Conservation (phyloP, 2,113 vertebrate species). For the Chaetops frenatus region DNA sequence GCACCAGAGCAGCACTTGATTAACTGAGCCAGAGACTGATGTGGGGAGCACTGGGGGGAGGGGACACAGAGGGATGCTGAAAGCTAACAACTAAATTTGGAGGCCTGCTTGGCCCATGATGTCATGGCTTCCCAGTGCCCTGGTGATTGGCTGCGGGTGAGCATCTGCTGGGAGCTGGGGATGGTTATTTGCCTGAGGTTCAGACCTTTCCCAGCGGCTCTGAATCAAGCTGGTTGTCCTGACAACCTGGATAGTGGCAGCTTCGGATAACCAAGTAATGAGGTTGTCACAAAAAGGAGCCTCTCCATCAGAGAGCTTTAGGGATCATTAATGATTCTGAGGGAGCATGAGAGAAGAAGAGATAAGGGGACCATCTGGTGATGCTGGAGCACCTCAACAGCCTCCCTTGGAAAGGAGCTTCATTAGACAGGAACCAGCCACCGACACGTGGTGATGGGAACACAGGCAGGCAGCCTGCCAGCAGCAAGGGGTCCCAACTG, state of each 20-base stretch:
- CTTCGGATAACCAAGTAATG: constrained; percentile 74
- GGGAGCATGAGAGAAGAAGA: constrained; percentile 7
- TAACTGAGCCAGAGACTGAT: not conserved
- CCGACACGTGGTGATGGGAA: constrained; percentile 1
- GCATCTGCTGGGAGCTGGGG: constrained; percentile 86
- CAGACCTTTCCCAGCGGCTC: constrained; percentile 79
- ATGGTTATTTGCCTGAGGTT: constrained; percentile 84
- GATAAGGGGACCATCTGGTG: not conserved
- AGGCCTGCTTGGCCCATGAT: constrained; percentile 87
- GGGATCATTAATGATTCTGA: constrained; percentile 27
- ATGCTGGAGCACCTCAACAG: not conserved
- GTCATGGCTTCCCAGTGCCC: constrained; percentile 81
- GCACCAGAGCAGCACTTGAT: not conserved
- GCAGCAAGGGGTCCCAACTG: not conserved
- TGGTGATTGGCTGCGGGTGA: constrained; percentile 79
- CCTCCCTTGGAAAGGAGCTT: constrained; percentile 2
- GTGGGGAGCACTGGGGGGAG: not conserved
- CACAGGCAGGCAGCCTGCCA: constrained; percentile 5
- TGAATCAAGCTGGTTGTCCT: constrained; percentile 88
- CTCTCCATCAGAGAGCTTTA: constrained; percentile 34
- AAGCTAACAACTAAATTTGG: constrained; percentile 68
- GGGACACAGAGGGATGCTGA: constrained; percentile 37
- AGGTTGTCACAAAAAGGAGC: constrained; percentile 72
- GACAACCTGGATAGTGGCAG: constrained; percentile 86
- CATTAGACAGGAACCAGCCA: constrained; percentile 20